Base-by-base conservation (phyloP, 2,888 invertebrate species). In the Drosophila ochracea region DNA sequence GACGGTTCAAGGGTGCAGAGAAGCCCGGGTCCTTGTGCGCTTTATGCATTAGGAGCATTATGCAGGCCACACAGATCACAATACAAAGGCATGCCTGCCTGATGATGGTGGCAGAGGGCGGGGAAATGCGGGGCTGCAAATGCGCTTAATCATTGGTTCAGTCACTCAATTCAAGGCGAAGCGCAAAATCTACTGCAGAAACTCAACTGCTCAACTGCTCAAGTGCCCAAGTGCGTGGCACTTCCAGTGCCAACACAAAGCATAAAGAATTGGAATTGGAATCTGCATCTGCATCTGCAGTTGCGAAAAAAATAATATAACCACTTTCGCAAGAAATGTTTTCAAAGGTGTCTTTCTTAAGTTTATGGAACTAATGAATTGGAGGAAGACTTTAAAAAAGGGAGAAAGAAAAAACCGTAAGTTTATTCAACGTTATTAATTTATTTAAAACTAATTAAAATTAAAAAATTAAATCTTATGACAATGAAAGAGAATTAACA, bases 1-100 rank as follows among this genome's bases (percentile, higher is more conserved):
- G 64, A 65, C 41, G 72, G 88, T 90, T 86, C 90, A 86, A 88
- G 86, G 88, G 85, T 86, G 84, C 68, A 39, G 47, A 58, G 69
- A 64, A 63, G 67, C 63, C 49, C 50, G 76, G 82, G 80, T 81
- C 73, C 76, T 76, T 78, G 64, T 74, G 74, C 68, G 82, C 71
- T 85, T 72, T 31, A 70, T 64, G 65, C 69, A 69, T 78, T 68
- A 83, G 78, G 83, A 80, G 74, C 71, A 75, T 70, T 77, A 73
- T 78, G 73, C 73, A 66, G 63, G 64, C 53, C 50, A 28, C 39
- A 31, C 75, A 61, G 60, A 60, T 54, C 39, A 54, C 53, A 50
- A 57, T 50, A 70, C 65, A 54, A 52, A 59, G 62, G 57, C 59
- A 10, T 19, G 63, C 4, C 16, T 16, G 41, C 37, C 16, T 9